A percentile compares a stretch with the other conserved stretches of the same genome.
Conservation (phyloP, 2,113 vertebrate genomes). For the Anas platyrhynchos region DNA sequence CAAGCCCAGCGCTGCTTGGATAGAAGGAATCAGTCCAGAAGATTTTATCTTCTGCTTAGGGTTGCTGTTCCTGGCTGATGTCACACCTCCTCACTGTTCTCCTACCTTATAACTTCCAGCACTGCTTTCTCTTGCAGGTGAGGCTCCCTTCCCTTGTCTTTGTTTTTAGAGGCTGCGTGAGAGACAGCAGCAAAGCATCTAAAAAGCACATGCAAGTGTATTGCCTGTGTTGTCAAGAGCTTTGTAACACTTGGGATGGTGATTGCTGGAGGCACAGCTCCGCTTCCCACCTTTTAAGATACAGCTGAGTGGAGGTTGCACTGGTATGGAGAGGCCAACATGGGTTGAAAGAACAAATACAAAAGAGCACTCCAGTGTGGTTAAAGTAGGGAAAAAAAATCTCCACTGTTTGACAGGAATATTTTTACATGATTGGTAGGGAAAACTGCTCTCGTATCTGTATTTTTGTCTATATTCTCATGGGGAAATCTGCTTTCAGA, state of each 20-base stretch:
- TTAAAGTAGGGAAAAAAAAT: background rate
- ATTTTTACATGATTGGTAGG: constrained; percentile 2
- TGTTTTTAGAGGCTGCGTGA: background rate
- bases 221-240: background rate
- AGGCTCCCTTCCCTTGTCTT: background rate
- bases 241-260: constrained; percentile 8
- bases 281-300: constrained; percentile 1
- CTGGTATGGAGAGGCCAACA: background rate
- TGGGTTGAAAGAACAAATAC: background rate
- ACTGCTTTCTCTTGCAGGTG: background rate
- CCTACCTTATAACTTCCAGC: background rate
- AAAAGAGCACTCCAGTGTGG: background rate
- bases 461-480: constrained; percentile 8
- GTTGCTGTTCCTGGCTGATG: background rate
- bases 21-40: constrained; percentile 34
- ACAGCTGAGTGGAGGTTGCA: background rate
- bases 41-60: constrained; percentile 23
- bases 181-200: background rate
- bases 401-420: background rate
- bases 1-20: background rate
- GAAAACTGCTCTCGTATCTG: background rate
- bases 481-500: background rate
- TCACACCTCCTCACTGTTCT: background rate
- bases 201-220: background rate
- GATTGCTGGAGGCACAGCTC: background rate